These are phyloP conservation scores for Cheirogaleus medius DNA, from an alignment of 2,113 vertebrate species.

Conservation along the genomic window DNA sequence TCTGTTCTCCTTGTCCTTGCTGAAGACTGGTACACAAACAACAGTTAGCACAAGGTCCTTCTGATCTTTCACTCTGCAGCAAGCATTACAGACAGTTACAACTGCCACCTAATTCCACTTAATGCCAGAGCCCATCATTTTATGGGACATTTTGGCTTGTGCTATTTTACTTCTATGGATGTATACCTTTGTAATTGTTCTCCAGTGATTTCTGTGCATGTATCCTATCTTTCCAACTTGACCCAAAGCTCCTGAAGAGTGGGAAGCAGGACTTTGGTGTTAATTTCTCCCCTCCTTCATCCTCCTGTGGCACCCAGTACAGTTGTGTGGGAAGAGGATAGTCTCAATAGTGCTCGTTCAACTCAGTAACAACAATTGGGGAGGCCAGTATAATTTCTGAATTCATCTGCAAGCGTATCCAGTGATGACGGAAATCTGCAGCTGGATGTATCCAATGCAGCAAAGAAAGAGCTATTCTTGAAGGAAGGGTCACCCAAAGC, in stretches of 20 bases:
- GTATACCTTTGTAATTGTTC: neutral
- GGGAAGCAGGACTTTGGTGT: neutral
- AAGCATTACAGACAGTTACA: neutral
- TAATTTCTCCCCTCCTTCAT: neutral
- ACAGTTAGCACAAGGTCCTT: neutral
- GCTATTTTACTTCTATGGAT: slow-evolving; percentile 4
- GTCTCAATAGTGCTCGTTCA: slow-evolving; percentile 66
- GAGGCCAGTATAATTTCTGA: slow-evolving; percentile 71
- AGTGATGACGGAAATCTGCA: slow-evolving; percentile 73
- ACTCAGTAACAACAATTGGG: slow-evolving; percentile 51
- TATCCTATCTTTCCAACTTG: neutral
- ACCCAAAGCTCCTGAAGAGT: slow-evolving; percentile 10
- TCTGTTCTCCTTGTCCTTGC: neutral
- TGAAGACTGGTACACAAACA: neutral
- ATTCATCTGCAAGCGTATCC: slow-evolving; percentile 64
- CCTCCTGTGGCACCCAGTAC: neutral
- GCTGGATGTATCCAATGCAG: slow-evolving; percentile 64
- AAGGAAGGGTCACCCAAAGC: slow-evolving; percentile 56
- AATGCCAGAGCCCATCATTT: neutral
- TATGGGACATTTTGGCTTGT: slow-evolving; percentile 31
- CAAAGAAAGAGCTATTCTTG: slow-evolving; percentile 77
- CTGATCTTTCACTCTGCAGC: neutral
- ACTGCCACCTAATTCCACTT: slow-evolving; percentile 5
- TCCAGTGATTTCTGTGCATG: neutral
- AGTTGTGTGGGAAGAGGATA: neutral